Evolutionary conservation across 1,140 invertebrate genomes (phyloP).

Genomic region (Spodoptera frugiperda): DNA sequence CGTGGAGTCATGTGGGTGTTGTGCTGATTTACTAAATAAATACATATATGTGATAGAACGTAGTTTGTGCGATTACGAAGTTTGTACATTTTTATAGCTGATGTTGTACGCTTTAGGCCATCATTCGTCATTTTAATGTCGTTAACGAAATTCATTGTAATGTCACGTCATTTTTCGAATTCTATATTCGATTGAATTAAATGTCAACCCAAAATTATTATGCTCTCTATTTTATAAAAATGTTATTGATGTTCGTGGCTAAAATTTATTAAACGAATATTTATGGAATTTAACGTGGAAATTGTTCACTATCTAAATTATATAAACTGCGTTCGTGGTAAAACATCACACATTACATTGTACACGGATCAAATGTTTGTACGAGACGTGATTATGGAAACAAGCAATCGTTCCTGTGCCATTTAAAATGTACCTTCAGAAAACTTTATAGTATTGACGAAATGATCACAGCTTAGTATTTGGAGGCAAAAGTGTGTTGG

Average conservation of each 20-base stretch:
- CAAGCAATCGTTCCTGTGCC: constrained; percentile 33
- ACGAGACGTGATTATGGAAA: constrained; percentile 14
- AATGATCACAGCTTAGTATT: background rate
- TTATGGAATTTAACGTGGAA: background rate
- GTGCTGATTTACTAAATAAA: constrained; percentile 42
- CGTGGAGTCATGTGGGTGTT: constrained; percentile 33
- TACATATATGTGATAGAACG: constrained; percentile 40
- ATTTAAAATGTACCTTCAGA: constrained; percentile 32
- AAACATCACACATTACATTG: constrained; percentile 10
- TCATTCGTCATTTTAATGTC: constrained; percentile 3
- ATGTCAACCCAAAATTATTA: constrained; percentile 37
- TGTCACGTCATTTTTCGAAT: constrained; percentile 2
- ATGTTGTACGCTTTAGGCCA: constrained; percentile 37
- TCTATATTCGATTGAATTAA: constrained; percentile 23
- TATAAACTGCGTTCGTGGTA: background rate
- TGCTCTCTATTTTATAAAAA: constrained; percentile 37
- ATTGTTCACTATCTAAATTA: constrained; percentile 8
- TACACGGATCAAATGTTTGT: background rate
- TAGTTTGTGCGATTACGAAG: constrained; percentile 25
- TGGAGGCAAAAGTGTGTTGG: constrained; percentile 3
- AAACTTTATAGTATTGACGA: background rate
- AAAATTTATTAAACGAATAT: constrained; percentile 2
- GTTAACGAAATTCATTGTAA: constrained; percentile 13
- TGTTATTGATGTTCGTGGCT: background rate
- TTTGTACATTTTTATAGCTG: constrained; percentile 43